Evolutionary conservation across 2,797 vertebrate genomes (phyloP).

Genomic region (Cygnus olor): DNA sequence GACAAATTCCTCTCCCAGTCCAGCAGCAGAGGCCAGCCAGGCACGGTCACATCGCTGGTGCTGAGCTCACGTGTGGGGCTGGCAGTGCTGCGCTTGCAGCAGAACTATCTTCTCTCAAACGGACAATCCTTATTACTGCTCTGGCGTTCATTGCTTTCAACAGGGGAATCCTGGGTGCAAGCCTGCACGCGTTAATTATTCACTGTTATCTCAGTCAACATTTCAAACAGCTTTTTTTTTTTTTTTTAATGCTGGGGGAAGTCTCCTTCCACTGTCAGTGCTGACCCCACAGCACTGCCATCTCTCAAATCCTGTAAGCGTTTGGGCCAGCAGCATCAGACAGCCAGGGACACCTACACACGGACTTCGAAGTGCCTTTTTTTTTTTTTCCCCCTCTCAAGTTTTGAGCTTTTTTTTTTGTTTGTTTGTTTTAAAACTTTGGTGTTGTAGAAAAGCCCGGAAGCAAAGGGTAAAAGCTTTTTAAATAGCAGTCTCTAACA

Average conservation of each 20-base stretch:
- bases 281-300: neutral
- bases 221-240: neutral
- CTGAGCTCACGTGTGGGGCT: fast-evolving
- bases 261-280: neutral
- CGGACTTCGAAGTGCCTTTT: neutral
- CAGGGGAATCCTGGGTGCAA: neutral
- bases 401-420: neutral
- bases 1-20: neutral
- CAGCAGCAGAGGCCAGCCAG: fast-evolving
- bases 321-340: neutral
- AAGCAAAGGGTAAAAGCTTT: neutral
- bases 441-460: neutral
- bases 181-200: neutral
- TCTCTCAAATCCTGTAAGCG: neutral
- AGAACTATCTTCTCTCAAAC: neutral
- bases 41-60: neutral
- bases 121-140: neutral
- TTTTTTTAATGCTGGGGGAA: neutral
- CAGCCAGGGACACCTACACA: neutral
- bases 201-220: neutral
- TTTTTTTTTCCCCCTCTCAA: neutral
- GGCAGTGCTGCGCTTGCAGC: neutral
- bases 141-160: neutral
- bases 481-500: neutral
- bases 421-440: neutral